Base-by-base conservation (phyloP, 2,113 vertebrate species). In the Camarhynchus parvulus region DNA sequence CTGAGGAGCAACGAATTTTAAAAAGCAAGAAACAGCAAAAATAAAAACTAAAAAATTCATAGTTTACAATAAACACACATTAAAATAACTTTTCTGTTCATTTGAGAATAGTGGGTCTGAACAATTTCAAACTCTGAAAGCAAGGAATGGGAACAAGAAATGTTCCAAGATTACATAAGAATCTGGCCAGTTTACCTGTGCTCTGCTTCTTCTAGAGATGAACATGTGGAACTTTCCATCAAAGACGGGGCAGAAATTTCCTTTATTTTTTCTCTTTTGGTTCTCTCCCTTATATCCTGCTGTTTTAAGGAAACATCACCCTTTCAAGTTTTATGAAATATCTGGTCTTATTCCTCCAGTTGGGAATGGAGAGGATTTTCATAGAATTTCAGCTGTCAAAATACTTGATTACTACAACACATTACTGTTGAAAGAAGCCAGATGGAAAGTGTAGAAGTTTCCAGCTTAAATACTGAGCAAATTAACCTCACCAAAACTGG, bases 51-150 rank as follows among this genome's bases (percentile, higher is more conserved):
- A 78, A 52, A 47, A 35, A 13, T 25, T 25, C 28, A 55, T 15
- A 4, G 16, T 42, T 82, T 47, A 27, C 56, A 24, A 67, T 47
- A 74, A 91, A 50, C 10, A 42, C 25, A 35, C 2, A 24, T 69
- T 58, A 53, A 84, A 91, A 77, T 61, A 74, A 49, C 23, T 4
- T 61, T 92, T 39, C 28, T 59, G n/a, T 35, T 80, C 4, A 1
- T 25, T 83, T 82, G 61, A 67, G 52, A 84, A 64, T 44, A 84
- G 19, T 5, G 11, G 28, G 55, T 59, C 66, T 82, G 84, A 92
- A 78, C 42, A 74, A 84, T 64, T 87, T 89, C 69, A 78, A 47
- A 70, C 74, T 92, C 41, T 70, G 81, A 95, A 94, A 62, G 18
- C 19, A 33, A 23, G 82, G 27, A 92, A 70, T 14, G 8, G 69